Conservation (phyloP, 2,888 invertebrate genomes). For the Lumbricus terrestris region DNA sequence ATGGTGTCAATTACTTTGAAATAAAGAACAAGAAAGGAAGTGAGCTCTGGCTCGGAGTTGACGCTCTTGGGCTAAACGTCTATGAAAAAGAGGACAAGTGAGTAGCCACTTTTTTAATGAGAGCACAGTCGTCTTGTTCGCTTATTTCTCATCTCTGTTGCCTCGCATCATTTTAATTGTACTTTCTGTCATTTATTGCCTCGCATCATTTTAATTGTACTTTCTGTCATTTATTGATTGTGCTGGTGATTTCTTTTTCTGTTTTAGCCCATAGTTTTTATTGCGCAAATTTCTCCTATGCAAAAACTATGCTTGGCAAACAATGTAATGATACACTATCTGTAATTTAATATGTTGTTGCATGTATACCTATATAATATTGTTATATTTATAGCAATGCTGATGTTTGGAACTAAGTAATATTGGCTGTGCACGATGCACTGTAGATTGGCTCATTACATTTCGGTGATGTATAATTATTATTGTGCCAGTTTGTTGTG, state of each 20-base stretch:
- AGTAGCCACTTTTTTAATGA: slow-evolving; percentile 41
- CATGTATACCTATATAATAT: neutral
- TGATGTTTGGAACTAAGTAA: too few relatives aligned
- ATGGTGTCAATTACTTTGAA: slow-evolving; percentile 98
- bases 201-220: too few relatives aligned
- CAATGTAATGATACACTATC: neutral
- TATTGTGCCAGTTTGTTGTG: neutral
- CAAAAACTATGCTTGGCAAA: neutral
- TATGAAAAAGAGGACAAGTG: slow-evolving; percentile 97
- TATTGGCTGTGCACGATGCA: neutral
- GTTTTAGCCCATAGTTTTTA: neutral
- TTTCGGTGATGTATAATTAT: neutral
- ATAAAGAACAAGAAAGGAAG: slow-evolving; percentile 99
- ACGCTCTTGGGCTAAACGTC: slow-evolving; percentile 85
- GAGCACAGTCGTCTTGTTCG: too few relatives aligned
- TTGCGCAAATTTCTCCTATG: neutral
- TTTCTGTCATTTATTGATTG: neutral
- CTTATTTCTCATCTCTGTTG: neutral
- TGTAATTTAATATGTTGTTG: neutral
- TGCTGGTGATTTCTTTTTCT: neutral
- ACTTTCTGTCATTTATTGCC: neutral
- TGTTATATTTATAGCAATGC: too few relatives aligned
- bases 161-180: too few relatives aligned
- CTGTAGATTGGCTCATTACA: neutral
- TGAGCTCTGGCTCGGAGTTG: slow-evolving; percentile 93